Conservation (phyloP, 2,113 vertebrate genomes). For the Saiga tatarica region DNA sequence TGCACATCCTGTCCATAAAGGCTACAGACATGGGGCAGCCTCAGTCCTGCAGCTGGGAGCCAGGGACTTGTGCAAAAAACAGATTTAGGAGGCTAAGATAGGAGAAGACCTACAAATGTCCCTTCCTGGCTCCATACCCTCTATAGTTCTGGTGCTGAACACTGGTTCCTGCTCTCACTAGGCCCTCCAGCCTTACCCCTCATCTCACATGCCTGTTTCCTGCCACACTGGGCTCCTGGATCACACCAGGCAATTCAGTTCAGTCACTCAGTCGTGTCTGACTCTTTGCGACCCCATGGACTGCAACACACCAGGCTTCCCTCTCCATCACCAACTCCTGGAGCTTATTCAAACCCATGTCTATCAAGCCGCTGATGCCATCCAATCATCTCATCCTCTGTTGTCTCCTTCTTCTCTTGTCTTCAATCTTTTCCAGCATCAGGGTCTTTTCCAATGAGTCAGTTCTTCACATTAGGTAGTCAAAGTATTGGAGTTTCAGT, state of each 20-base stretch:
- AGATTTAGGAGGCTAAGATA: not conserved
- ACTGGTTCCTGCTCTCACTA: not conserved
- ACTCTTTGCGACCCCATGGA: not conserved
- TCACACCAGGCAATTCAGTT: not conserved
- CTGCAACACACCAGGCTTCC: not conserved
- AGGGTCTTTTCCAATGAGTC: not conserved
- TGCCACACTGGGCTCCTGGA: not conserved
- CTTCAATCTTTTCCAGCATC: not conserved
- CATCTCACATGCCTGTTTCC: not conserved
- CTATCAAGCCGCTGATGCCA: accelerated
- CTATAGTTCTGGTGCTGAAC: accelerated
- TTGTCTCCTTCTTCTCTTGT: accelerated
- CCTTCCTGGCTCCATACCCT: not conserved
- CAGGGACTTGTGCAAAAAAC: not conserved
- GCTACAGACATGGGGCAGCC: not conserved
- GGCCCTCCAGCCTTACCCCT: not conserved
- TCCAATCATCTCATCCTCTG: too few species aligned
- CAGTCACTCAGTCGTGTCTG: not conserved
- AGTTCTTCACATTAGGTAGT: not conserved
- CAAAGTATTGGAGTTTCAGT: not conserved
- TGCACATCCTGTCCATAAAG: not conserved
- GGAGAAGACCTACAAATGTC: not conserved
- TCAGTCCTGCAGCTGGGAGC: not conserved
- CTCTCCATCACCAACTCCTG: not conserved
- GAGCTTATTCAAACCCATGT: too few species aligned